These are phyloP conservation scores for Tachycineta bicolor DNA, from an alignment of 2,113 vertebrate species.

Conservation along the genomic window DNA sequence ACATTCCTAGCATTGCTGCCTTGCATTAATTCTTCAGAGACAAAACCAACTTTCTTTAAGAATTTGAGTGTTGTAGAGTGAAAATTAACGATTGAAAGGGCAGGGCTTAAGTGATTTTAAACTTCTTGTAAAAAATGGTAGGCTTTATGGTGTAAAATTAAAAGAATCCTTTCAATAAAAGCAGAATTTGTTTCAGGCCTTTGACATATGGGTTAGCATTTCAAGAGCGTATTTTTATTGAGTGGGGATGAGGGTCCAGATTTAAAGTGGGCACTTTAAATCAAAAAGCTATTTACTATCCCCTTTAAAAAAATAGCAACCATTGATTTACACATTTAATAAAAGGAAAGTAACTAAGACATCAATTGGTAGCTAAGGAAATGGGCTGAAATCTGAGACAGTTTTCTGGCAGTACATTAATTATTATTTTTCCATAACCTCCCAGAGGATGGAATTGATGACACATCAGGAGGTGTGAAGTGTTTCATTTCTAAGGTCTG, in stretches of 20 bases:
- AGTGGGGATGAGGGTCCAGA: not conserved
- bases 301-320: not conserved
- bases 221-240: not conserved
- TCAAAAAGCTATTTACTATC: constrained; percentile 14
- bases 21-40: not conserved
- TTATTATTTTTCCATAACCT: constrained; percentile 50
- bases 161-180: not conserved
- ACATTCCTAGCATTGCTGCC: not conserved
- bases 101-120: not conserved
- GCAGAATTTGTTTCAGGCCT: not conserved
- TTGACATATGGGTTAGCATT: not conserved
- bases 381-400: not conserved
- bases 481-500: constrained; percentile 22
- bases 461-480: constrained; percentile 35
- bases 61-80: not conserved
- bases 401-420: constrained; percentile 24
- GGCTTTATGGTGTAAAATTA: not conserved
- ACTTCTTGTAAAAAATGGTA: not conserved
- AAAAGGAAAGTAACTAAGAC: constrained; percentile 9
- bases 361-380: constrained; percentile 37
- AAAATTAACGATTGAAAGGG: not conserved
- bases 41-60: not conserved
- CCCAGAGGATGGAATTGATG: constrained; percentile 29
- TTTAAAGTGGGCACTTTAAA: not conserved
- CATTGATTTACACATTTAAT: constrained; percentile 28